These are phyloP conservation scores for Mallotus villosus DNA, from an alignment of 2,797 vertebrate genomes.

Conservation along the genomic window DNA sequence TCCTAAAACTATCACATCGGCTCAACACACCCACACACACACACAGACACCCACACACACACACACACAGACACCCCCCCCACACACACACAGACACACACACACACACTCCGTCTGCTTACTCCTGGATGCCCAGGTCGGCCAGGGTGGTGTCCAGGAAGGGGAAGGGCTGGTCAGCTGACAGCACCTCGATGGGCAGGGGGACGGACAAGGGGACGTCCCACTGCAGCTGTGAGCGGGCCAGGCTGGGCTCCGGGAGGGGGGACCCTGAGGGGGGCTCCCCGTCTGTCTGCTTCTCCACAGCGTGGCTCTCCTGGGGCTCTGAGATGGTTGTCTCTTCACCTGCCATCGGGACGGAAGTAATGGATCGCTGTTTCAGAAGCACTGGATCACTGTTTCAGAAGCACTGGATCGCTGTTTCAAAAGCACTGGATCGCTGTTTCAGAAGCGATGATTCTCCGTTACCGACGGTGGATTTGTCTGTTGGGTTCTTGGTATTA, in stretches of 20 bases:
- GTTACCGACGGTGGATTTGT: too few relatives aligned
- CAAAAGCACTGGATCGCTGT: neutral
- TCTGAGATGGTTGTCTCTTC: slow-evolving; percentile 46
- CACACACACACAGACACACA: neutral
- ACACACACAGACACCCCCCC: neutral
- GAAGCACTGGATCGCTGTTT: neutral
- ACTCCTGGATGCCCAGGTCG: slow-evolving; percentile 78
- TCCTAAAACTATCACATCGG: neutral
- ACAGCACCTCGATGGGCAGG: slow-evolving; percentile 68
- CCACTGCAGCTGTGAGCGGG: slow-evolving; percentile 63
- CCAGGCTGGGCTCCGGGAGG: slow-evolving; percentile 1
- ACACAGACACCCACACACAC: neutral
- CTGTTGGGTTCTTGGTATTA: neutral
- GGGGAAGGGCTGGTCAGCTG: slow-evolving; percentile 68
- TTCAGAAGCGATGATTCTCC: neutral
- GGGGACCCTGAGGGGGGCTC: neutral
- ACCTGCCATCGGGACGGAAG: slow-evolving; percentile 61
- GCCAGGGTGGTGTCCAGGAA: slow-evolving; percentile 75
- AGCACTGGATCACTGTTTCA: too few relatives aligned
- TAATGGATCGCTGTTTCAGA: neutral
- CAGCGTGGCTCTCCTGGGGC: slow-evolving; percentile 26
- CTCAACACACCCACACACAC: neutral
- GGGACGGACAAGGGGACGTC: slow-evolving; percentile 68
- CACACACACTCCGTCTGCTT: slow-evolving; percentile 35
- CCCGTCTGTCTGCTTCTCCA: slow-evolving; percentile 4